Evolutionary conservation across 2,113 vertebrate genomes (phyloP).

Genomic region (Dromaius novaehollandiae): DNA sequence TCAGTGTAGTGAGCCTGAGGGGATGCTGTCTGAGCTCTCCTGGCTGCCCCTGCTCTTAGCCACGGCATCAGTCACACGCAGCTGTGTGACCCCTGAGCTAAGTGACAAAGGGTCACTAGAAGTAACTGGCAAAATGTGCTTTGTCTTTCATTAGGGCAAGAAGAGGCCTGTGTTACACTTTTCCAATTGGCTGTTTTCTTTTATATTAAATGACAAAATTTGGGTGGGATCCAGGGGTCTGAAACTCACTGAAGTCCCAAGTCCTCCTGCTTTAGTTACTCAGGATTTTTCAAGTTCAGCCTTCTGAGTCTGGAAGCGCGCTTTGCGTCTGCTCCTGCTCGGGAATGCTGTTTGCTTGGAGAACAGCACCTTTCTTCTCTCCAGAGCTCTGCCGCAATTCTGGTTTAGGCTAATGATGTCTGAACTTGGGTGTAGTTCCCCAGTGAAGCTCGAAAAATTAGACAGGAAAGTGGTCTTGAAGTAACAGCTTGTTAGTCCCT

Average conservation of each 20-base stretch:
- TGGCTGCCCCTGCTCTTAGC: neutral
- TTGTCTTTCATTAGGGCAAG: neutral
- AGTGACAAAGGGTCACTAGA: neutral
- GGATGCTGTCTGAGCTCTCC: neutral
- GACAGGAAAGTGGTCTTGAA: constrained; percentile 53
- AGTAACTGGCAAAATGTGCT: neutral
- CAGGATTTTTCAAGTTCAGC: neutral
- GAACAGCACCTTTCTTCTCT: neutral
- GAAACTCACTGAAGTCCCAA: neutral
- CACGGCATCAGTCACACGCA: neutral
- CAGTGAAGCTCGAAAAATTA: neutral
- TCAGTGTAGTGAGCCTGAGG: neutral
- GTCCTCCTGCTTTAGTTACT: neutral
- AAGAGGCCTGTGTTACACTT: neutral
- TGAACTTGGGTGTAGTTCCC: neutral
- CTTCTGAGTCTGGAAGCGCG: neutral
- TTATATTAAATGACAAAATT: neutral
- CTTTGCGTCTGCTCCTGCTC: neutral
- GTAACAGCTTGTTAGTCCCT: constrained; percentile 17
- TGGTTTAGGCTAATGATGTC: neutral
- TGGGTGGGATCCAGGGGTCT: neutral
- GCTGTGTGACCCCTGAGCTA: neutral
- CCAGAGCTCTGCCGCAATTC: neutral
- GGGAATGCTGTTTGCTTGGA: neutral
- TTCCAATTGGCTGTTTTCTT: neutral